These are phyloP conservation scores for Acanthopleura granulata DNA, from an alignment of 2,888 invertebrate genomes.

Conservation along the genomic window DNA sequence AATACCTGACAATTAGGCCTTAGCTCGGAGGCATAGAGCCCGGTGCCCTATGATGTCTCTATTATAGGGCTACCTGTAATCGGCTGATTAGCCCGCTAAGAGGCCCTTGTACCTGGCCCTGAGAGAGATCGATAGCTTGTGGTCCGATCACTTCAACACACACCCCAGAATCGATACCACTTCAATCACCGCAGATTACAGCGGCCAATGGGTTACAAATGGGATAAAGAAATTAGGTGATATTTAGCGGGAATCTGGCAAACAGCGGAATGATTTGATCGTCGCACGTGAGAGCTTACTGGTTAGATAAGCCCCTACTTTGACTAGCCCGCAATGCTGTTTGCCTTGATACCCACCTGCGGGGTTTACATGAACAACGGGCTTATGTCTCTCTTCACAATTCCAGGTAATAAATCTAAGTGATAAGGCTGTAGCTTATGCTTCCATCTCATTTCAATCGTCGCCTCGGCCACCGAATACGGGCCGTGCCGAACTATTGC, in stretches of 20 bases:
- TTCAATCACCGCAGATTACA: not conserved
- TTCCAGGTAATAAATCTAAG: not conserved
- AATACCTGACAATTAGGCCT: no score
- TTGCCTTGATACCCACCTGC: not conserved
- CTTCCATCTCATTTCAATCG: no score
- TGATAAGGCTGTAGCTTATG: no score
- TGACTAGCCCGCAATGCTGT: not conserved
- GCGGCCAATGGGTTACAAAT: not conserved
- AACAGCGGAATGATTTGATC: not conserved
- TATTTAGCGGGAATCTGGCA: not conserved
- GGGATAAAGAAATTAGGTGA: not conserved
- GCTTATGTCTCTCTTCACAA: not conserved
- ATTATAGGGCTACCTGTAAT: no score
- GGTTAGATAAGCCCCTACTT: not conserved
- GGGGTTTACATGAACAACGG: not conserved
- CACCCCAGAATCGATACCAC: not conserved
- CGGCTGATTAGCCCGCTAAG: no score
- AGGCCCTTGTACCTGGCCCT: not conserved
- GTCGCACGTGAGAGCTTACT: not conserved
- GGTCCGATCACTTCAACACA: not conserved
- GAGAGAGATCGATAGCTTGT: not conserved
- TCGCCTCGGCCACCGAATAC: not conserved
- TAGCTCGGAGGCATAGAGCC: no score
- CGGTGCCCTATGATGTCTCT: no score
- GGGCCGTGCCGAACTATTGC: not conserved